Base-by-base conservation (phyloP, 2,797 vertebrate genomes). In the Cirrhinus molitorella region DNA sequence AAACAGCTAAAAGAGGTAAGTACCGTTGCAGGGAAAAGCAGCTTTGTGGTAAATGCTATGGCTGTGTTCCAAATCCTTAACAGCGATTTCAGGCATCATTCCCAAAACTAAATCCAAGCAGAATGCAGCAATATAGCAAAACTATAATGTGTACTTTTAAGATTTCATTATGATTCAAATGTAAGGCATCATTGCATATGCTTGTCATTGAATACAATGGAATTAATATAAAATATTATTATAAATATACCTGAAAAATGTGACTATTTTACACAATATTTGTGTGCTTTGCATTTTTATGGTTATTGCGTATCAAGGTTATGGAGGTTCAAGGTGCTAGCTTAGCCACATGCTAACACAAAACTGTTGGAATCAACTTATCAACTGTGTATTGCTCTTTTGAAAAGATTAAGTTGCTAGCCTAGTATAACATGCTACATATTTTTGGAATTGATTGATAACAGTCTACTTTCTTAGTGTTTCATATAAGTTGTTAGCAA, bases 1-100 rank as follows among this genome's bases (percentile, higher is more conserved):
- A 98, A 97, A 92, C 95, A 94, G n/a, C 94, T 99, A 75, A 89
- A 97, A 85, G 96, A 98, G 96, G 96, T 97, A 81, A 19, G 28
- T 74, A 40, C 28, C 13, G 51, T 49, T 2, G 37, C 34, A 8
- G 13, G 45, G 23, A 53, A 21, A 2, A 37, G 4, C 6, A 68
- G 17, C 23, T 19, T 53, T 53, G 31, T 9, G 0, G 59, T 21
- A 34, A 66, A 66, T 12, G 3, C 25, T 5, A 55, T 55, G 31
- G n/a, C 49, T 55, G n/a, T 19, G 78, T 28, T 80, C 34, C 40
- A 72, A 47, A 80, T 14, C 25, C 37, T 80, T 43, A 28, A 25
- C 25, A 34, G 25, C 53, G 23, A 34, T 80, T 80, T 59, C n/a
- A 71, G 37, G 40, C 79, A 21, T 21, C 16, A 3, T 55, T 75